Conservation (phyloP, 2,888 invertebrate species). For the Nasonia oneida region DNA sequence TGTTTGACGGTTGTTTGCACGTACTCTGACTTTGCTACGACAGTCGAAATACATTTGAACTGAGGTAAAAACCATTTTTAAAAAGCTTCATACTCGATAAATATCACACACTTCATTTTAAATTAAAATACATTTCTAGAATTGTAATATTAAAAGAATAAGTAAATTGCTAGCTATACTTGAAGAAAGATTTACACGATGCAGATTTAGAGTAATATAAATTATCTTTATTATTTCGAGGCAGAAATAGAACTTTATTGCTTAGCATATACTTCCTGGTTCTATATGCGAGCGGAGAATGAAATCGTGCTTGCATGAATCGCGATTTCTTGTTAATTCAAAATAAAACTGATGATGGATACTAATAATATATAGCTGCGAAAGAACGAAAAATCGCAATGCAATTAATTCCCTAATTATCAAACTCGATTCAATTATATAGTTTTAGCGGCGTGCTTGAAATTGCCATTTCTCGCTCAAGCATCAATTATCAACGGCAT, state of each 20-base stretch:
- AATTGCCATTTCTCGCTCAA: constrained; percentile 9
- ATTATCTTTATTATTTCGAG: constrained; percentile 47
- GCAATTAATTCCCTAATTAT: neutral
- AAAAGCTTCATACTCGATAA: neutral
- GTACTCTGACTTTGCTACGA: neutral
- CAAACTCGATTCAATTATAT: neutral
- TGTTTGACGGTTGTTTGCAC: neutral
- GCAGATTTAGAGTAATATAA: constrained; percentile 51
- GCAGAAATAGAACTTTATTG: constrained; percentile 48
- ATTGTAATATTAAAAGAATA: neutral
- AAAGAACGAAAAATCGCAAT: neutral
- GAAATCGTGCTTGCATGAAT: neutral
- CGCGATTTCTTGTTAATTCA: neutral
- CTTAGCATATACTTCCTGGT: constrained; percentile 38
- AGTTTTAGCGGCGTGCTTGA: neutral
- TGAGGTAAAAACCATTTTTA: neutral
- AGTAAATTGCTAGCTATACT: constrained; percentile 5
- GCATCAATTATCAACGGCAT: constrained; percentile 19
- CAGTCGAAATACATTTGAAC: neutral
- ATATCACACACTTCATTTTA: neutral
- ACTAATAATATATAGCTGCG: too few species aligned
- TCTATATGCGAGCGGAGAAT: constrained; percentile 2
- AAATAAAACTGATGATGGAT: too few species aligned
- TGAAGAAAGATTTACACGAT: constrained; percentile 44
- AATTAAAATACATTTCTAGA: neutral